Conservation (phyloP, 1,140 invertebrate genomes). For the Drosophila virilis region DNA sequence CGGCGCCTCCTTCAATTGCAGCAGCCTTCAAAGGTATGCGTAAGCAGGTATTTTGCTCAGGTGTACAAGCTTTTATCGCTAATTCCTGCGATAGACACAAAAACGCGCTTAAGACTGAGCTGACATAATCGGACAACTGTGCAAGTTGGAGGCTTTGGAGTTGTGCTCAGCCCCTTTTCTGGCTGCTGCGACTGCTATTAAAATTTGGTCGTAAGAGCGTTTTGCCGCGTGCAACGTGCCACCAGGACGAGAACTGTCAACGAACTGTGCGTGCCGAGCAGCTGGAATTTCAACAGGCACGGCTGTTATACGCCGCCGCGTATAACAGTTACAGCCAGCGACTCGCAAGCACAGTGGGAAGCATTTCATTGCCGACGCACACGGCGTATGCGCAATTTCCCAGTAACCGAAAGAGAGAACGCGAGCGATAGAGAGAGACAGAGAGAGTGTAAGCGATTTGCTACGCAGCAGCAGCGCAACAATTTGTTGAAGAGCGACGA, state of each 20-base stretch:
- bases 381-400: slow-evolving; percentile 72
- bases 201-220: slow-evolving; percentile 33
- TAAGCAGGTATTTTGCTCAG: neutral
- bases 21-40: neutral
- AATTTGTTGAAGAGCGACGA: slow-evolving; percentile 69
- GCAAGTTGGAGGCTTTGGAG: slow-evolving; percentile 17
- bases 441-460: slow-evolving; percentile 12
- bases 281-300: slow-evolving; percentile 48
- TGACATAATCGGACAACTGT: slow-evolving; percentile 27
- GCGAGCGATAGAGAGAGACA: slow-evolving; percentile 11
- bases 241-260: slow-evolving; percentile 72
- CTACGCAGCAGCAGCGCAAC: slow-evolving; percentile 70
- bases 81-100: too few relatives aligned
- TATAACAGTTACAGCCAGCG: slow-evolving; percentile 46
- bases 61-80: too few relatives aligned
- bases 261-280: slow-evolving; percentile 72
- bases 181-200: slow-evolving; percentile 26
- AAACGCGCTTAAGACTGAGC: slow-evolving; percentile 15
- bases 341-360: slow-evolving; percentile 54
- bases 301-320: slow-evolving; percentile 62
- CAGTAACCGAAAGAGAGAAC: neutral
- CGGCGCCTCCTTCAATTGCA: neutral
- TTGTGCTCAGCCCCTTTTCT: slow-evolving; percentile 6
- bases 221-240: slow-evolving; percentile 60
- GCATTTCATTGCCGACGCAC: slow-evolving; percentile 52